Evolutionary conservation across 2,797 vertebrate species (phyloP).

Genomic region (Ibycter americanus): DNA sequence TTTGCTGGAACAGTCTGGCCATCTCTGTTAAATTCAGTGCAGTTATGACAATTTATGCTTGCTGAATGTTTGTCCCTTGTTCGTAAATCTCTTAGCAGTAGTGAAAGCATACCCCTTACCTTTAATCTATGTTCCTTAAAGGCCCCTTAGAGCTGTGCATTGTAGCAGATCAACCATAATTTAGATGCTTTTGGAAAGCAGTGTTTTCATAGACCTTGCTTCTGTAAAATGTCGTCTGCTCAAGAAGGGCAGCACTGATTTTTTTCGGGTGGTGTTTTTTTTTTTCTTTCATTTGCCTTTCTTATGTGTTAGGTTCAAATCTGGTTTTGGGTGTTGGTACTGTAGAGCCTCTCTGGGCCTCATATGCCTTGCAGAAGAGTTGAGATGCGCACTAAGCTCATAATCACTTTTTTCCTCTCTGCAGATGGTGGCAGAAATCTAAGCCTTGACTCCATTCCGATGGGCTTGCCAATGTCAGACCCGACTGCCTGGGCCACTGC

Average conservation of each 20-base stretch:
- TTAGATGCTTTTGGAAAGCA: background rate
- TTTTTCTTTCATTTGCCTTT: background rate
- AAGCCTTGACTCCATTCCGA: conserved; percentile 86
- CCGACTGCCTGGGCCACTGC: conserved; percentile 91
- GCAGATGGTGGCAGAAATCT: conserved; percentile 87
- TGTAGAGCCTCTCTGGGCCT: background rate
- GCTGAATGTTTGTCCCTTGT: background rate
- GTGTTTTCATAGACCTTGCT: background rate
- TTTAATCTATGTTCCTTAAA: background rate
- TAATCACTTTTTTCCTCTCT: conserved; percentile 4
- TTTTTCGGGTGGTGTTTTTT: background rate
- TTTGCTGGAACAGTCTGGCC: background rate
- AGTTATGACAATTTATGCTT: background rate
- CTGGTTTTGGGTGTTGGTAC: background rate
- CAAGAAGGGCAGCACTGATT: background rate
- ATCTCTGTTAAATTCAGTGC: background rate
- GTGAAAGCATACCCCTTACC: background rate
- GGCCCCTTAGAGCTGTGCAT: background rate
- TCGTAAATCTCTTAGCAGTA: background rate
- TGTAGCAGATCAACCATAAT: background rate
- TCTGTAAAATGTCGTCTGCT: background rate
- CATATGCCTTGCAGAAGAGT: background rate
- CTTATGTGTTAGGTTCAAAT: background rate
- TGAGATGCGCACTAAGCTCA: background rate
- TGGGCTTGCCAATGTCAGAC: conserved; percentile 92